Conservation (phyloP, 2,113 vertebrate genomes). For the Hippocampus comes region DNA sequence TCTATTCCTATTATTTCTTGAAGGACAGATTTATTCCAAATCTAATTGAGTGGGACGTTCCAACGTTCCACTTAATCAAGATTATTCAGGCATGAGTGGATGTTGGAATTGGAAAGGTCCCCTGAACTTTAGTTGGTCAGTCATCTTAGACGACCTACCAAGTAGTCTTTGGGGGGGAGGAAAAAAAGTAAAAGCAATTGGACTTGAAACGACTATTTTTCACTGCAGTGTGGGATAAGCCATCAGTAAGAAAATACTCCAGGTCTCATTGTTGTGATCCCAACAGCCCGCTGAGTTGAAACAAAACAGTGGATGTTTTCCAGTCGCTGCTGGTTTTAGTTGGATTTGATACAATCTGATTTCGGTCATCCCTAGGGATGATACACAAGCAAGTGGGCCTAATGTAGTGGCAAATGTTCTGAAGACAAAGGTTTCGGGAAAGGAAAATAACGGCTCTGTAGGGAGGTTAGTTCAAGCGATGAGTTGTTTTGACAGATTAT, state of each 20-base stretch:
- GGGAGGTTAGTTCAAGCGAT: slow-evolving; percentile 20
- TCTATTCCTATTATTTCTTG: neutral
- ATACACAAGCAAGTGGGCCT: slow-evolving; percentile 25
- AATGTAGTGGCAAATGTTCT: slow-evolving; percentile 22
- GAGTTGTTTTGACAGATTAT: slow-evolving; percentile 12
- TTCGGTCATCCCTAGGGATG: slow-evolving; percentile 22
- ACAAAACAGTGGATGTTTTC: slow-evolving; percentile 35
- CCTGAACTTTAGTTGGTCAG: neutral
- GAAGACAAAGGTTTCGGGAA: slow-evolving; percentile 22
- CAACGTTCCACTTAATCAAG: neutral
- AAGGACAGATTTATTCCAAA: too few species aligned
- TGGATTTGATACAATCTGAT: slow-evolving; percentile 26
- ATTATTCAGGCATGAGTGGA: neutral
- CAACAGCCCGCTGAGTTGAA: slow-evolving; percentile 15
- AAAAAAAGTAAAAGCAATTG: slow-evolving; percentile 20
- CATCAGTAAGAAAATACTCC: slow-evolving; percentile 27
- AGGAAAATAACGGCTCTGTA: slow-evolving; percentile 17
- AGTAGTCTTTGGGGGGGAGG: neutral
- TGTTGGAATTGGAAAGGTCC: neutral
- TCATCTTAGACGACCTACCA: neutral
- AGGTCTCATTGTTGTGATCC: slow-evolving; percentile 36
- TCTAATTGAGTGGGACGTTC: neutral
- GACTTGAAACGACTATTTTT: slow-evolving; percentile 21
- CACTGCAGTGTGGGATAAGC: slow-evolving; percentile 9
- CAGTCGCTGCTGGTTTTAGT: slow-evolving; percentile 22